phyloP scores from a whole-genome alignment of 2,888 invertebrate genomes.

The Thumatha senex region DNA sequence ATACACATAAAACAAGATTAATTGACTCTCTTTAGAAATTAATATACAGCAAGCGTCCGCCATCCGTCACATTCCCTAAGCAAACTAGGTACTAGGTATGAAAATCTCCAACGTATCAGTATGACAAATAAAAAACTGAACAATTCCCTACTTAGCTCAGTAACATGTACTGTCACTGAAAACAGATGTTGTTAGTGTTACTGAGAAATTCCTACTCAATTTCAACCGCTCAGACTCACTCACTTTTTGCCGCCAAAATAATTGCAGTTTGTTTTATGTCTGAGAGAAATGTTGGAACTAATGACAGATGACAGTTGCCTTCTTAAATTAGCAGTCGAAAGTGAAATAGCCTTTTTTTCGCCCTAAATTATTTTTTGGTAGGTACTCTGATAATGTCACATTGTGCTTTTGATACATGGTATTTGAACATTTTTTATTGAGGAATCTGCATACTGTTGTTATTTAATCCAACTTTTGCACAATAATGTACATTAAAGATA shows the following conservation, averaged over 20 bases:
- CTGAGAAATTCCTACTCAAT: constrained; percentile 25
- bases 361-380: not conserved
- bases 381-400: not conserved
- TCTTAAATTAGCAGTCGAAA: constrained; percentile 21
- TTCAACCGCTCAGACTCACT: constrained; percentile 12
- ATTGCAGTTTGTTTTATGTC: constrained; percentile 32
- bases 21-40: constrained; percentile 6
- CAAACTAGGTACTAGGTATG: too few species aligned
- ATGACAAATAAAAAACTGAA: constrained; percentile 11
- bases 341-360: constrained; percentile 6
- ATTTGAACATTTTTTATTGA: not conserved
- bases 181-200: constrained; percentile 30
- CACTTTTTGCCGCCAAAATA: constrained; percentile 17
- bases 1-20: too few species aligned
- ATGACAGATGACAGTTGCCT: constrained; percentile 32
- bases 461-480: too few species aligned
- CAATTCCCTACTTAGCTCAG: constrained; percentile 12
- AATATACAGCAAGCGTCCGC: too few species aligned
- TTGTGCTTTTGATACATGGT: not conserved
- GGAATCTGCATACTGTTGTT: too few species aligned
- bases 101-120: constrained; percentile 1
- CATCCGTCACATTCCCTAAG: too few species aligned
- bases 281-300: constrained; percentile 30
- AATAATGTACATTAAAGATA: too few species aligned
- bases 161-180: constrained; percentile 17